These are phyloP conservation scores for Gibbula magus DNA, from an alignment of 2,888 invertebrate genomes.

Conservation along the genomic window DNA sequence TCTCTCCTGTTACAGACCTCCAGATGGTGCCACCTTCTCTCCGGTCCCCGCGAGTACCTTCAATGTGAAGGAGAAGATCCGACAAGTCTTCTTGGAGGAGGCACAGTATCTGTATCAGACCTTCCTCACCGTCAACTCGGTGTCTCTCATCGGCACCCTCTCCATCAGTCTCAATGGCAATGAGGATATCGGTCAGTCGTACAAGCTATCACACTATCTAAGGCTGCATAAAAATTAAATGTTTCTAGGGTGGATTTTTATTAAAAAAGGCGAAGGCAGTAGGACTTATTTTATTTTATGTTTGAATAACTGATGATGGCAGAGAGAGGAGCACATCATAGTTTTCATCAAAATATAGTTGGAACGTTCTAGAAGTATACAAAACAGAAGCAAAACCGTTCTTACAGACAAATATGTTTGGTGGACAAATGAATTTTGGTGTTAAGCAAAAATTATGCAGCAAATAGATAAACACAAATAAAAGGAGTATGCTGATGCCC, in stretches of 20 bases:
- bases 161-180: constrained; percentile 7
- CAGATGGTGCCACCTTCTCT: background rate
- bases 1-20: background rate
- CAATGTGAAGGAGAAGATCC: constrained; percentile 12
- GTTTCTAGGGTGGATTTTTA: background rate
- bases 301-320: too few species aligned
- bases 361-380: too few species aligned
- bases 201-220: background rate
- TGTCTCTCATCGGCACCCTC: constrained; percentile 8
- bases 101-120: constrained; percentile 18
- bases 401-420: too few species aligned
- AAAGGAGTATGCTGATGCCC: too few species aligned
- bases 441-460: too few species aligned
- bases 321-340: too few species aligned
- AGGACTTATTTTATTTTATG: too few species aligned
- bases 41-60: background rate
- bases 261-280: too few species aligned
- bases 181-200: background rate
- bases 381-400: too few species aligned
- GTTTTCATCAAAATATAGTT: too few species aligned
- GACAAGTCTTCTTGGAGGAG: constrained; percentile 1
- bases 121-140: background rate
- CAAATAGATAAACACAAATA: too few species aligned
- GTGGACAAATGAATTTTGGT: too few species aligned
- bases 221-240: background rate